phyloP scores from a whole-genome alignment of 2,113 vertebrate genomes.

The Istiophorus platypterus region DNA sequence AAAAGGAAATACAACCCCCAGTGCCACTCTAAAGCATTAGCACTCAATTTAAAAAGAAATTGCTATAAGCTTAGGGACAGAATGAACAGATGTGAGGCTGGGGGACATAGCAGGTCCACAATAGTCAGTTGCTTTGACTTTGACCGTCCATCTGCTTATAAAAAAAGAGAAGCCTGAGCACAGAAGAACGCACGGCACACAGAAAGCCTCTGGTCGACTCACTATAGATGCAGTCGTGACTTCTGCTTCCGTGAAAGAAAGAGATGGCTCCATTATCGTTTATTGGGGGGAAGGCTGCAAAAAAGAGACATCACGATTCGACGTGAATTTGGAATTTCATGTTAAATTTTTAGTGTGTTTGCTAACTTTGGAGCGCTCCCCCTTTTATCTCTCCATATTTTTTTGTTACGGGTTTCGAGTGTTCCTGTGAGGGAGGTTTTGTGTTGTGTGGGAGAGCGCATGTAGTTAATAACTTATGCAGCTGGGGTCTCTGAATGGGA shows the following conservation, averaged over 20 bases:
- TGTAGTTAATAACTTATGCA: conserved; percentile 66
- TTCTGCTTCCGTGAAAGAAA: conserved; percentile 5
- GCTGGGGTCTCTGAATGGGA: conserved; percentile 56
- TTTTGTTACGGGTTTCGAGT: conserved; percentile 33
- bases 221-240: neutral
- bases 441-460: conserved; percentile 39
- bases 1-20: conserved; percentile 8
- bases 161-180: conserved; percentile 2
- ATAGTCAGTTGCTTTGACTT: conserved; percentile 29
- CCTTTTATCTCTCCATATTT: conserved; percentile 29
- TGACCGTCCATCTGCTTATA: conserved; percentile 32
- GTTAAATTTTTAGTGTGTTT: conserved; percentile 36
- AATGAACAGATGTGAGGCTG: conserved; percentile 52
- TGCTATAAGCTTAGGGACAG: conserved; percentile 37
- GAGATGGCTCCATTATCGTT: conserved; percentile 13
- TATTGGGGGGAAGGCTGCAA: conserved; percentile 42
- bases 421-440: conserved; percentile 38
- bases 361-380: neutral
- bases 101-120: conserved; percentile 37
- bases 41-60: conserved; percentile 22
- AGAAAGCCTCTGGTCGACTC: neutral
- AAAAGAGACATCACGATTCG: conserved; percentile 29
- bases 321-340: conserved; percentile 27
- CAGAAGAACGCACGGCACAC: neutral
- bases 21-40: conserved; percentile 1